Conservation (phyloP, 2,888 invertebrate genomes). For the Orthosia incerta region DNA sequence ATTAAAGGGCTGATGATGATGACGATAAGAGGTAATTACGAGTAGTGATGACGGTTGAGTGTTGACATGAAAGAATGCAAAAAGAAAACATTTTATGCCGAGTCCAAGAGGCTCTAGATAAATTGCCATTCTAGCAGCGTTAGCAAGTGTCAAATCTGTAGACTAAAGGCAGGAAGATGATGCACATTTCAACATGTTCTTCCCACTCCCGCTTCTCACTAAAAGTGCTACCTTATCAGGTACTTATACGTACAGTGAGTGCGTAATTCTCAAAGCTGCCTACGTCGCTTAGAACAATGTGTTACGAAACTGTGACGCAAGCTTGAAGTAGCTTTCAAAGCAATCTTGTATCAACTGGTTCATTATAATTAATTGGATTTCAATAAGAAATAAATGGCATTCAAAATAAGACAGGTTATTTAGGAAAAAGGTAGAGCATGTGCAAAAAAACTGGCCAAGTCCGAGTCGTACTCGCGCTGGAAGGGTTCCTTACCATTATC, state of each 20-base stretch:
- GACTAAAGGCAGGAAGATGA: too few species aligned
- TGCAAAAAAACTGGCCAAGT: too few species aligned
- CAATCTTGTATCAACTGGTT: constrained; percentile 27
- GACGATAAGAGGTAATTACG: too few species aligned
- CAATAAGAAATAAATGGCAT: background rate
- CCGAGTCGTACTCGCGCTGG: too few species aligned
- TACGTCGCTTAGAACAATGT: constrained; percentile 67
- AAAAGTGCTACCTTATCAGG: constrained; percentile 3
- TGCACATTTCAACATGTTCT: background rate
- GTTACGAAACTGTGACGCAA: constrained; percentile 69
- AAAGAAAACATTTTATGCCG: too few species aligned
- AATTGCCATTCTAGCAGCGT: too few species aligned
- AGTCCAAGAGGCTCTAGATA: too few species aligned
- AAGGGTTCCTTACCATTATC: too few species aligned
- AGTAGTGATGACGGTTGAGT: too few species aligned
- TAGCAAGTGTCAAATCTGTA: too few species aligned
- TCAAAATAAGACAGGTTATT: background rate
- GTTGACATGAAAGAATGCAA: too few species aligned
- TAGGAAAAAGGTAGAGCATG: background rate
- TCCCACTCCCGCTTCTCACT: constrained; percentile 4
- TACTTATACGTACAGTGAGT: constrained; percentile 35
- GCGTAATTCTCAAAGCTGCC: constrained; percentile 55
- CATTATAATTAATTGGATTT: constrained; percentile 8
- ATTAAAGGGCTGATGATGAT: too few species aligned
- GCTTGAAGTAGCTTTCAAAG: constrained; percentile 60